These are phyloP conservation scores for Pangasius sanitwongsei DNA, from an alignment of 2,797 vertebrate species.

Conservation along the genomic window DNA sequence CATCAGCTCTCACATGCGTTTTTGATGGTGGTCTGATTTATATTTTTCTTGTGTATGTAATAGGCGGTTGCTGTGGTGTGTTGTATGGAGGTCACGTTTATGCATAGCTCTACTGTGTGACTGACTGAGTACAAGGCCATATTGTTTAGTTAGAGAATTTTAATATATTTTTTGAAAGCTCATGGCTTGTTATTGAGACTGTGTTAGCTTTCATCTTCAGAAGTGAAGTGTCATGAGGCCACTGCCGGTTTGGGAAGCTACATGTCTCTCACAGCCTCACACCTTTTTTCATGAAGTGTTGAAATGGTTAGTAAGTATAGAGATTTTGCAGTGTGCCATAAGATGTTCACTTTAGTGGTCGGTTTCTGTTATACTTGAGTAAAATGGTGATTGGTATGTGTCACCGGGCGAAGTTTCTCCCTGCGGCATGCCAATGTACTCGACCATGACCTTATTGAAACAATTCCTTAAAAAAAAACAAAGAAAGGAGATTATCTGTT, in stretches of 20 bases:
- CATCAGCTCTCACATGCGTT: background rate
- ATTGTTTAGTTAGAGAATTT: background rate
- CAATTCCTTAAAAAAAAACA: background rate
- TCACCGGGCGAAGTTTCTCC: background rate
- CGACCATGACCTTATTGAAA: background rate
- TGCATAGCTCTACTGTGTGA: background rate
- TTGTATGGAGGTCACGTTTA: background rate
- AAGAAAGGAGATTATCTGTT: background rate
- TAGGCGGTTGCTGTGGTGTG: background rate
- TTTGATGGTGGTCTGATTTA: background rate
- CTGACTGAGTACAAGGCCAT: background rate
- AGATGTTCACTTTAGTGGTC: background rate
- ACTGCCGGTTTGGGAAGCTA: background rate
- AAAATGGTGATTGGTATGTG: background rate
- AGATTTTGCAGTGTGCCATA: background rate
- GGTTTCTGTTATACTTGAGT: background rate
- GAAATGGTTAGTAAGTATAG: background rate
- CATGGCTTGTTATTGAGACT: slow-evolving; percentile 13
- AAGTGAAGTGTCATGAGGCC: slow-evolving; percentile 3
- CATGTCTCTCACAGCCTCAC: background rate
- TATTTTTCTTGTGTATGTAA: background rate
- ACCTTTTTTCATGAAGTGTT: background rate
- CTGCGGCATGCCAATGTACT: background rate
- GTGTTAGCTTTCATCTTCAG: slow-evolving; percentile 16
- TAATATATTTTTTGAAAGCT: background rate